Conservation (phyloP, 2,797 vertebrate genomes). For the Sphaeramia orbicularis region DNA sequence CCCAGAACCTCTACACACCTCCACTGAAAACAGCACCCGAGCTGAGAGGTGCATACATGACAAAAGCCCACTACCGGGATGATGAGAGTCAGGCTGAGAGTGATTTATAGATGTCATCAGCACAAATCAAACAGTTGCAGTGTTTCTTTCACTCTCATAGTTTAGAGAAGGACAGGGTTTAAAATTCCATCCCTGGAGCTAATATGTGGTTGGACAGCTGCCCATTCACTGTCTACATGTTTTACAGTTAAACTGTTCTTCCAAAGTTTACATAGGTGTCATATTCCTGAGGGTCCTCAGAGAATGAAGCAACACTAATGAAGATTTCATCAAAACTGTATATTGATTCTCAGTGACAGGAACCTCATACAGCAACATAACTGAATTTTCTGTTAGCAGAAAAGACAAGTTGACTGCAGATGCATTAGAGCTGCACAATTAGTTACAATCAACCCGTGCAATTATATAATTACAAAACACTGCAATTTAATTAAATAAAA, state of each 20-base stretch:
- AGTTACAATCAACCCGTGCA: too few relatives aligned
- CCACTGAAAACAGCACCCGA: conserved; percentile 12
- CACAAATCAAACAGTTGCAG: conserved; percentile 11
- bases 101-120: conserved; percentile 17
- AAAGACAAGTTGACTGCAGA: too few relatives aligned
- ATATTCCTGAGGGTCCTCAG: conserved; percentile 16
- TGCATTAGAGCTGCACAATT: too few relatives aligned
- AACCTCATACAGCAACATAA: too few relatives aligned
- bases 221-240: conserved; percentile 39
- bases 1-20: conserved; percentile 23
- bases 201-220: conserved; percentile 22
- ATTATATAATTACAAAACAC: too few relatives aligned
- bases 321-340: conserved; percentile 51
- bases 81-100: neutral
- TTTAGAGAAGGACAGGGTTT: conserved; percentile 19
- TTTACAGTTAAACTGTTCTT: conserved; percentile 31
- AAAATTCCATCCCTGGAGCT: conserved; percentile 39
- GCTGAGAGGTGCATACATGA: neutral
- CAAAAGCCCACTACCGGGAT: conserved; percentile 1
- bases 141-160: conserved; percentile 4
- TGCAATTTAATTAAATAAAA: too few relatives aligned
- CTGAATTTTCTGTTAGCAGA: too few relatives aligned
- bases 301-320: conserved; percentile 32
- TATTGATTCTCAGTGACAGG: conserved; percentile 7
- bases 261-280: conserved; percentile 33